phyloP scores from a whole-genome alignment of 2,113 vertebrate genomes.

The Chinchilla lanigera region DNA sequence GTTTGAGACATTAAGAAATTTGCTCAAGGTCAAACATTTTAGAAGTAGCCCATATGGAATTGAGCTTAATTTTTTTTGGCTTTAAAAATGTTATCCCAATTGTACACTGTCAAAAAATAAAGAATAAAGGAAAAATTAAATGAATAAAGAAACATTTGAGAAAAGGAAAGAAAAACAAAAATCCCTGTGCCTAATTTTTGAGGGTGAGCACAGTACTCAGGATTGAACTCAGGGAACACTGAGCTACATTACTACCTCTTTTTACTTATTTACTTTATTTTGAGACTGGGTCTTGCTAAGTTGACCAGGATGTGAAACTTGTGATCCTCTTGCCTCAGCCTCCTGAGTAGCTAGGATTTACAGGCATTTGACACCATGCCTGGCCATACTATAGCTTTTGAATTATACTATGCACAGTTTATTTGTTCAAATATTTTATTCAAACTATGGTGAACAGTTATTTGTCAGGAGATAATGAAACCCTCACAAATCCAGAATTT shows the following conservation, averaged over 20 bases:
- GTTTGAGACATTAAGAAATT: constrained; percentile 29
- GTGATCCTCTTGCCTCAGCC: background rate
- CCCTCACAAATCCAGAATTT: constrained; percentile 22
- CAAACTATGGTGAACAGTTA: background rate
- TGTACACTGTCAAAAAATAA: background rate
- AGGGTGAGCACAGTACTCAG: background rate
- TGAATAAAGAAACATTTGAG: background rate
- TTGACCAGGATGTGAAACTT: background rate
- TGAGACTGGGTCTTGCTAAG: background rate
- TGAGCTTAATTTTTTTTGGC: background rate
- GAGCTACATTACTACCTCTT: background rate
- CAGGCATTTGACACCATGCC: background rate
- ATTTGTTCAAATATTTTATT: constrained; percentile 11
- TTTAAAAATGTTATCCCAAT: background rate
- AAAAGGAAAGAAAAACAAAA: background rate
- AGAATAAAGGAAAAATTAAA: constrained; percentile 15
- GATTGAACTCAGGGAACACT: background rate
- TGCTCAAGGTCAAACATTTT: background rate
- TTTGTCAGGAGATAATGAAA: constrained; percentile 18
- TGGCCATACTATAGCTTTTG: background rate
- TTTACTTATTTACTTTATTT: background rate
- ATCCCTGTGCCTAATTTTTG: background rate
- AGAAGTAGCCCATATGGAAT: background rate
- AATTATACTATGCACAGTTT: background rate
- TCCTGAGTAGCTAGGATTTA: background rate